Conservation (phyloP, 2,797 vertebrate genomes). For the Mus minutoides region DNA sequence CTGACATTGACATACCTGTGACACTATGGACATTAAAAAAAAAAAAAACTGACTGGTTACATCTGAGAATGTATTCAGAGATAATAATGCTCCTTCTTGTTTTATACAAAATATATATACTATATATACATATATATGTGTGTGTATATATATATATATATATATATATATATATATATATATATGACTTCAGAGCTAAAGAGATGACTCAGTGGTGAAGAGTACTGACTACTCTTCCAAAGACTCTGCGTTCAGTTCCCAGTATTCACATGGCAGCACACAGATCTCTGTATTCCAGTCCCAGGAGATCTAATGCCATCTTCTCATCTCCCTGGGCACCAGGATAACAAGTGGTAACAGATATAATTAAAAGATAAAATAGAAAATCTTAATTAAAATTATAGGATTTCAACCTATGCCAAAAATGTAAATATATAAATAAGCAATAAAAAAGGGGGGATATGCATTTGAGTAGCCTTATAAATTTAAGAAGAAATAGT, state of each 20-base stretch:
- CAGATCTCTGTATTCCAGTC: not conserved
- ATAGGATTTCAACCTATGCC: not conserved
- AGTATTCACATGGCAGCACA: not conserved
- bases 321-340: not conserved
- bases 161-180: not conserved
- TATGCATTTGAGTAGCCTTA: not conserved
- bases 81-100: not conserved
- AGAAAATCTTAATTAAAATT: not conserved
- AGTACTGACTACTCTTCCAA: not conserved
- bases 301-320: not conserved
- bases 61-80: not conserved
- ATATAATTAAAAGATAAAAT: not conserved
- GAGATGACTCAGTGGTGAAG: not conserved
- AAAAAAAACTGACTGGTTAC: not conserved
- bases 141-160: too few species aligned
- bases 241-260: too few species aligned
- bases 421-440: slow-evolving; percentile 26
- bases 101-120: not conserved
- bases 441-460: not conserved
- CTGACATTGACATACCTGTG: not conserved
- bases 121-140: too few species aligned
- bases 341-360: not conserved
- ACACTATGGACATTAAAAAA: not conserved
- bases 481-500: not conserved
- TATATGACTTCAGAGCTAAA: not conserved